Conservation (phyloP, 2,113 vertebrate species). For the Rhinoderma darwinii region DNA sequence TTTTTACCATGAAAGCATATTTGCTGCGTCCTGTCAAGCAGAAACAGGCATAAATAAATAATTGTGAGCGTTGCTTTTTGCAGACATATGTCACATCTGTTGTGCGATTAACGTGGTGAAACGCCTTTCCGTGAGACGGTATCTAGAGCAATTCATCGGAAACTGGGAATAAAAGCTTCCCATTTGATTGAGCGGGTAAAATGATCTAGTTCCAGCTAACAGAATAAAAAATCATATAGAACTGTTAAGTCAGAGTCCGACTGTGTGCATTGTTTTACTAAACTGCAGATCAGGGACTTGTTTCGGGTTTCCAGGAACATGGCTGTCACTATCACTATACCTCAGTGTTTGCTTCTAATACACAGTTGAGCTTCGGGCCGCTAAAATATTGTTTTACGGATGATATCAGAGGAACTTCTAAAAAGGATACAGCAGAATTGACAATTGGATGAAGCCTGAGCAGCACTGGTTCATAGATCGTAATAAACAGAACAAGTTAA, state of each 20-base stretch:
- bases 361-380: not conserved
- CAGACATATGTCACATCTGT: constrained; percentile 59
- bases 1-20: constrained; percentile 65
- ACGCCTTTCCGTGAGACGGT: constrained; percentile 61
- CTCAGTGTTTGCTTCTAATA: constrained; percentile 12
- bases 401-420: not conserved
- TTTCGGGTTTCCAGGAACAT: constrained; percentile 22
- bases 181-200: constrained; percentile 27
- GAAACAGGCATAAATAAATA: constrained; percentile 64
- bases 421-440: not conserved
- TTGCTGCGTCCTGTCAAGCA: constrained; percentile 62
- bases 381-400: not conserved
- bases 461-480: not conserved
- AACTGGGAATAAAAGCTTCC: constrained; percentile 33
- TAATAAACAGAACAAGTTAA: not conserved
- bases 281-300: constrained; percentile 32
- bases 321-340: constrained; percentile 19
- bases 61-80: constrained; percentile 57
- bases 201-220: constrained; percentile 33
- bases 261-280: constrained; percentile 29
- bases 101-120: constrained; percentile 61
- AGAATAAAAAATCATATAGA: constrained; percentile 24
- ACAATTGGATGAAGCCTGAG: too few relatives aligned
- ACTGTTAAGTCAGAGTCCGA: constrained; percentile 22
- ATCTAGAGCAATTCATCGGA: constrained; percentile 37